Percentiles rank a stretch among this genome's conserved stretches.
These are phyloP conservation scores for Lacanobia wlatinum DNA, from an alignment of 2,888 invertebrate genomes.

Conservation along the genomic window DNA sequence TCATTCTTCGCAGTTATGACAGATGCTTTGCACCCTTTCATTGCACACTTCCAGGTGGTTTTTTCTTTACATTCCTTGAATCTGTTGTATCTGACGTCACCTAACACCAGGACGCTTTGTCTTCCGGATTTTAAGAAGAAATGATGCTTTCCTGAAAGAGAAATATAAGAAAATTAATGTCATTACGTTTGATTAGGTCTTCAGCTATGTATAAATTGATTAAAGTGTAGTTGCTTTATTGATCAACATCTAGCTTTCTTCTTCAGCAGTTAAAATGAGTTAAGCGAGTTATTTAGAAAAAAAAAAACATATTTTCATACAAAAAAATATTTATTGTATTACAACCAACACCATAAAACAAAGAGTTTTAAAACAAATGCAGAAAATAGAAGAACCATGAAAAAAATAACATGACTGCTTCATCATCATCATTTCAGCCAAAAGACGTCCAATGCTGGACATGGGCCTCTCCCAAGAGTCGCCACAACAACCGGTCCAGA, in stretches of 20 bases:
- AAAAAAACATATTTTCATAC: neutral
- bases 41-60: slow-evolving; percentile 64
- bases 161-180: neutral
- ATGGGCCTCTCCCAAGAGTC: no score
- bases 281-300: neutral
- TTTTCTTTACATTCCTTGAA: slow-evolving; percentile 37
- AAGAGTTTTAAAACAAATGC: neutral
- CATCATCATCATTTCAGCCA: no score
- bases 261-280: neutral
- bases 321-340: neutral
- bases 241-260: neutral
- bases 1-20: slow-evolving; percentile 65
- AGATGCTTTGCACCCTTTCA: slow-evolving; percentile 71
- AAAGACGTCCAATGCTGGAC: no score
- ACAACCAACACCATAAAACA: neutral
- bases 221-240: neutral
- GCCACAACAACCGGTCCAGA: no score
- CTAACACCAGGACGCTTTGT: slow-evolving; percentile 46
- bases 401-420: neutral
- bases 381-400: neutral
- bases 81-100: slow-evolving; percentile 49
- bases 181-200: neutral
- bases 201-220: neutral
- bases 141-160: slow-evolving; percentile 51
- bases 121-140: slow-evolving; percentile 41